Base-by-base conservation (phyloP, 2,888 invertebrate genomes). In the Apeira syringaria region DNA sequence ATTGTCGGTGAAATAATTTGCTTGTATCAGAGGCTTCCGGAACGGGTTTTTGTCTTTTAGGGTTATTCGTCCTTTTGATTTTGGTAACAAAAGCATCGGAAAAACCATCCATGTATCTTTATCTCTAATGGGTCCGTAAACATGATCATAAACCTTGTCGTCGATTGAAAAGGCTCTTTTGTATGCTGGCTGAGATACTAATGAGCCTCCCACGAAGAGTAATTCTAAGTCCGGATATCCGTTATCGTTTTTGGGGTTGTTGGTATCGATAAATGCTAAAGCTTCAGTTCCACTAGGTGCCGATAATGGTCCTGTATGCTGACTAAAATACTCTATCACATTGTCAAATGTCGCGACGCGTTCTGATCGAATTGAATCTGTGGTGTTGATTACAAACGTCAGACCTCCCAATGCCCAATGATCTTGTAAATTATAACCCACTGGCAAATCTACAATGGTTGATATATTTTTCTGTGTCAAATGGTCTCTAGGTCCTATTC, bases 341-440 rank as follows among this genome's bases (percentile, higher is more conserved):
- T 76, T 81, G 1, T 63, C 47, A 2, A 74, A 47, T 0, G 73
- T 71, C 12, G 71, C 73, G 7, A 74, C 93, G 87, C 30, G 90
- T 78, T 47, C 93, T 52, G n/a, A 89, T 90, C 77, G 92, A 90
- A 94, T 91, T 0, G 92, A 92, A 25, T 94, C 87, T 0, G 94
- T 93, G 5, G 93, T 92, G 61, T 94, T 92, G 0, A 95, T 87
- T 3, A 93, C 68, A 67, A 94, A 95, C 6, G 94, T 94, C 0
- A 94, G 74, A 0, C 94, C 94, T 9, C 94, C 94, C 0, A 93
- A 87, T 0, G 93, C 92, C 11, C 94, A 92, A 70, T 97, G 96
- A 66, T 97, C 96, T 74, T 96, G 96, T 1, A 97, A 83, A 65
- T 96, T 95, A 53, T 93, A 89, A 0, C 95, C 96, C 0, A 96